Base-by-base conservation (phyloP, 2,113 vertebrate species). In the Larimichthys crocea region DNA sequence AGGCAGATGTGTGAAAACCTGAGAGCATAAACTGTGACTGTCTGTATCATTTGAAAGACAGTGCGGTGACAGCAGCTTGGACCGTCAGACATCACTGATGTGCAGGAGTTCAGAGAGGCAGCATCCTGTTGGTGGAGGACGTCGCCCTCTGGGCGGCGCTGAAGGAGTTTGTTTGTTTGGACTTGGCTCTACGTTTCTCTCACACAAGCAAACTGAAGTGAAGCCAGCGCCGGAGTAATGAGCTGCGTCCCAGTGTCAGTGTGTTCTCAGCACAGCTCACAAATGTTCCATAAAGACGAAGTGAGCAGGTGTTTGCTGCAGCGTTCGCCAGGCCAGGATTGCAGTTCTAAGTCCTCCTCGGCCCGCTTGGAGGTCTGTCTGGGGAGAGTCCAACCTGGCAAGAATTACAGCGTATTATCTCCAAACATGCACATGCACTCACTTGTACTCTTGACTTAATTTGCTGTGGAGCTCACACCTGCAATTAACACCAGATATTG, bases 291-390 rank as follows among this genome's bases (percentile, higher is more conserved):
- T 57, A 35, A 60, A 64, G 20, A 31, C 73, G 42, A 48, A 66
- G 52, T 19, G 74, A 84, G 77, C 80, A 81, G 84, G 60, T 78
- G 84, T 75, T 84, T 67, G 35, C 11, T 67, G 84, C 44, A 35
- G 11, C 17, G 15, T 61, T 26, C 29, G 35, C 35, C 1, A 8
- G 3, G 26, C 56, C 15, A 9, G 17, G 52, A 77, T 83, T 15
- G 24, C 14, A 26, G 56, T 14, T 60, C 9, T 0, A 11, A 61
- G 52, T 20, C 52, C 73, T 76, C 59, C 19, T 3, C 56, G 56
- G 29, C 22, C 55, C 57, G 29, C 42, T 59, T 22, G 40, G 31
- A 63, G 29, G 56, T 11, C 4, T 15, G 40, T 72, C 53, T 42
- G 17, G 44, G 66, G 61, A 61, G 22, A 19, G 29, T 5, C 10